A percentile compares a stretch with the other conserved stretches of the same genome.
Conservation (phyloP, 2,113 vertebrate species). For the Microcebus tavaratra region DNA sequence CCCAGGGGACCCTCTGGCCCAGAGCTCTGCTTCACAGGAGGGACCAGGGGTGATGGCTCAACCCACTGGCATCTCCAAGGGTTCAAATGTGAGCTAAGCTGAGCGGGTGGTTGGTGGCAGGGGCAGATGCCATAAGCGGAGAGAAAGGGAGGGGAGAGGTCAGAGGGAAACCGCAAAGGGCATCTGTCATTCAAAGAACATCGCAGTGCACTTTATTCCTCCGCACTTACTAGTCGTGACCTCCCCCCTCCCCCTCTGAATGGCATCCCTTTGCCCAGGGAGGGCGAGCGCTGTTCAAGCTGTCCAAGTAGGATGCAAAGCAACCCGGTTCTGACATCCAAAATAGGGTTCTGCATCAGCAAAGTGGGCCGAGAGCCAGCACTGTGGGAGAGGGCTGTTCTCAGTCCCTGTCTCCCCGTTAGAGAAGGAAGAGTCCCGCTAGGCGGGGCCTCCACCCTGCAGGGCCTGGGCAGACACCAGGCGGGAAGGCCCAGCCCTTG, state of each 20-base stretch:
- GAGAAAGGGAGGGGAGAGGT: background rate
- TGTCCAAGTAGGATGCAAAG: background rate
- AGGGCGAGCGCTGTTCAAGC: background rate
- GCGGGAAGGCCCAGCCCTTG: background rate
- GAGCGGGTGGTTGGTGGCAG: background rate
- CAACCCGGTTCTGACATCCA: background rate
- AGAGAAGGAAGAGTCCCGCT: background rate
- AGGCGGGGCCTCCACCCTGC: too few species aligned
- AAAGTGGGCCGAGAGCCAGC: background rate
- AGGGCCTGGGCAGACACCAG: background rate
- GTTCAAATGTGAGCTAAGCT: background rate
- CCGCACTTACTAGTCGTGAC: background rate
- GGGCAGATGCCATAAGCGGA: background rate
- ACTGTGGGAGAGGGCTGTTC: background rate
- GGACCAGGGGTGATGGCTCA: background rate
- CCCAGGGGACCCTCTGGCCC: background rate
- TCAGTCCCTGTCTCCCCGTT: background rate
- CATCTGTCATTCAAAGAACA: background rate
- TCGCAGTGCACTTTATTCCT: fast-evolving
- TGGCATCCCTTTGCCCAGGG: background rate
- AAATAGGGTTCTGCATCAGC: background rate
- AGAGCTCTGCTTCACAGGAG: background rate
- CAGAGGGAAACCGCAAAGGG: background rate
- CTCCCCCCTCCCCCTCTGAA: background rate
- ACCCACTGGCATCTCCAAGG: background rate